Evolutionary conservation across 2,113 vertebrate genomes (phyloP).

Genomic region (Martes martes): DNA sequence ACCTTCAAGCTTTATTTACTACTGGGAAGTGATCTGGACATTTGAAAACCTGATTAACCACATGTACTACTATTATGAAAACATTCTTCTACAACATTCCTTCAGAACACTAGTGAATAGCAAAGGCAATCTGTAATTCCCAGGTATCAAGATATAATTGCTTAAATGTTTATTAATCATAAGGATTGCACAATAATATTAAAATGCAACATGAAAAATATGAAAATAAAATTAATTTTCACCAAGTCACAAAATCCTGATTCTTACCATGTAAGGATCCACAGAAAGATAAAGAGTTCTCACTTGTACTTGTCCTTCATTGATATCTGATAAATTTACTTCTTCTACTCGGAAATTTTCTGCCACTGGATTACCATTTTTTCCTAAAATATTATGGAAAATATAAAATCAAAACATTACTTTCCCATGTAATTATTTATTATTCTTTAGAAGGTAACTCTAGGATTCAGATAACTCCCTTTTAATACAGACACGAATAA

Average conservation of each 20-base stretch:
- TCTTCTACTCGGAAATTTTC: slow-evolving; percentile 91
- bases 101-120: slow-evolving; percentile 1
- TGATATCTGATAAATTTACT: slow-evolving; percentile 80
- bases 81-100: not conserved
- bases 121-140: slow-evolving; percentile 24
- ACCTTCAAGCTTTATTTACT: slow-evolving; percentile 23
- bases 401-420: slow-evolving; percentile 18
- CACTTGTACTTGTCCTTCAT: slow-evolving; percentile 86
- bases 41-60: not conserved
- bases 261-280: slow-evolving; percentile 96
- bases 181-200: slow-evolving; percentile 36
- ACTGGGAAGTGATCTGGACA: not conserved
- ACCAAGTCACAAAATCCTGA: not conserved
- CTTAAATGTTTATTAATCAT: slow-evolving; percentile 3
- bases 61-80: not conserved
- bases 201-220: not conserved
- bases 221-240: slow-evolving; percentile 21
- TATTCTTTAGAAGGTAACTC: slow-evolving; percentile 18
- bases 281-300: slow-evolving; percentile 94
- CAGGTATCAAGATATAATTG: not conserved
- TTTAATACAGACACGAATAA: slow-evolving; percentile 17
- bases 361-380: slow-evolving; percentile 87
- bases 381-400: slow-evolving; percentile 82
- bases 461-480: not conserved
- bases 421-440: not conserved